Base-by-base conservation (phyloP, 37 sponge, comb jelly and placozoan species). In the Halisarca cf. caerulea region DNA sequence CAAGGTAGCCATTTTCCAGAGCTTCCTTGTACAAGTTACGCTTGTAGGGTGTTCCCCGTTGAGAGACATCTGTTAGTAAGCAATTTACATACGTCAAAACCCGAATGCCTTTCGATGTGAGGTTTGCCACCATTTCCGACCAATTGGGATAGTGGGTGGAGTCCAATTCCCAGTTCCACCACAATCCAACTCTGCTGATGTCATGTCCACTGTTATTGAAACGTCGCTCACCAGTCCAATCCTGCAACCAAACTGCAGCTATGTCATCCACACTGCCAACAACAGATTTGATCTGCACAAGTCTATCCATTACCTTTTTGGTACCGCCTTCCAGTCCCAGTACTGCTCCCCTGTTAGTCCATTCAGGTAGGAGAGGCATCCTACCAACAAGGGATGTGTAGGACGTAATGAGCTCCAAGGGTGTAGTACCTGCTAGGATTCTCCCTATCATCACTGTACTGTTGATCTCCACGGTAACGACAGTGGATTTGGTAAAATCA, bases 121-220 rank as follows among this genome's bases (percentile, higher is more conserved):
- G 71, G 17, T 53, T 11, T 15, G 79, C 8, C 0, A 94, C 83
- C 58, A 93, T 18, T 0, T 62, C 79, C 0, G 80, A 41, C 90
- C 90, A 93, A 54, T 89, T 58, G 23, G 90, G 90, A 85, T 93
- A 93, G 85, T 93, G 93, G 30, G 70, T 58, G 9, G 28, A 33
- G 78, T 93, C 93, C 0, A 93, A 85, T 86, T 94, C 94, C 94
- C 94, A 94, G 79, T 90, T 90, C 94, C 94, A 94, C 94, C 94
- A 94, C 8, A 94, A 85, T 78, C 94, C 94, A 0, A 85, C 83
- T 43, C 94, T 42, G 8, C 77, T 62, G 0, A 94, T 59, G 27
- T 94, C 91, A 15, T 80, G 28, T 21, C 58, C 83, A 7, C 38
- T 55, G 20, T 75, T 85, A 27, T 59, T 84, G 82, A 90, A 87